Evolutionary conservation across 2,797 vertebrate species (phyloP), one percentile per base, ranked within the genome.

Genomic region (Clamator glandarius): DNA sequence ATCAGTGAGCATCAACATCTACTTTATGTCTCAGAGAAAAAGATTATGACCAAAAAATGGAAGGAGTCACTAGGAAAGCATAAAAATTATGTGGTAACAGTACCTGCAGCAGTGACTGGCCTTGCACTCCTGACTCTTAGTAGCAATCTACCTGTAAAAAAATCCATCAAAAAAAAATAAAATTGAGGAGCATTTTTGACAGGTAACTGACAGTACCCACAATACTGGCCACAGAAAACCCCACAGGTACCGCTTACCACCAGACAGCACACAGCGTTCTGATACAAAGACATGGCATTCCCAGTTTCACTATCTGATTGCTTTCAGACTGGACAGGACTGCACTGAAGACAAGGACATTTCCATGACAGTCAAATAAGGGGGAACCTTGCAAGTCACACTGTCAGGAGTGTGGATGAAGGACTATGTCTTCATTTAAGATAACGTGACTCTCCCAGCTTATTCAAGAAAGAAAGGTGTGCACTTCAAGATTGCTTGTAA

Each of bases 391-490:
- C 39, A 78, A 75, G 29, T 39, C 64, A 75, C 51, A 64, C 11
- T 55, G 11, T 11, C 31, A 5, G 6, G 7, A 72, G 23, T 25
- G 78, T 11, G 44, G 33, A 81, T 12, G 12, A 84, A 66, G 84
- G 67, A 25, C 3, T 50, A 17, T 2, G 2, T 33, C 50, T 84
- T 74, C 25, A 39, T 28, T 76, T 70, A 84, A 59, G 19, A 26
- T 5, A 82, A 44, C 3, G 36, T 0, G 1, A 83, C 28, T 55
- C 2, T 5, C 3, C 5, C 0, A 0, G 41, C 74, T 72, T 15
- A 24, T 28, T 67, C 31, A 36, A 14, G 28, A 33, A 84, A 68
- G 11, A 35, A 75, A 87, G 11, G 9, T 9, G 8, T 28, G 13
- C 42, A 39, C 18, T 57, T 72, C 23, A 61, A 79, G 16, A 55